These are phyloP conservation scores for Podarcis muralis DNA, from an alignment of 2,113 vertebrate species.

Conservation along the genomic window DNA sequence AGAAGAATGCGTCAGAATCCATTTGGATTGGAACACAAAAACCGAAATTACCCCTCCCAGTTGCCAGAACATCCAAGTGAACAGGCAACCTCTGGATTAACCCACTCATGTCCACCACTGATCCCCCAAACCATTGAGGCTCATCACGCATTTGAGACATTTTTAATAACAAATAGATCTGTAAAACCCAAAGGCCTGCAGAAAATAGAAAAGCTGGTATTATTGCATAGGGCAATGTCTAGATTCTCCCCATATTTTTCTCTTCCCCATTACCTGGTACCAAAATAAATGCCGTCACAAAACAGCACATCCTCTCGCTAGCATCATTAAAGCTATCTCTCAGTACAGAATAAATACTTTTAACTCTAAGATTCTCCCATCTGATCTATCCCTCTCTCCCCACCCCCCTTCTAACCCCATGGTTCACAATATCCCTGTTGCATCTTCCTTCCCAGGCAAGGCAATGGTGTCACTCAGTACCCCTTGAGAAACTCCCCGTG, in stretches of 20 bases:
- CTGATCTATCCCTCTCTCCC: not conserved
- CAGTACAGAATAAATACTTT: conserved; percentile 70
- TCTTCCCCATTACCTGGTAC: conserved; percentile 32
- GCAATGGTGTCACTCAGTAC: not conserved
- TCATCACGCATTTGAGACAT: conserved; percentile 20
- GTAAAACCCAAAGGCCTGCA: not conserved
- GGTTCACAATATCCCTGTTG: not conserved
- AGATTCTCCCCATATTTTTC: not conserved
- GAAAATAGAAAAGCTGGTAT: conserved; percentile 47
- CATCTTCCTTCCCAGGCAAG: not conserved
- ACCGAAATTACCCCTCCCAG: not conserved
- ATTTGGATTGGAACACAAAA: not conserved
- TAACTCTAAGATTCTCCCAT: not conserved
- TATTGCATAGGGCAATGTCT: conserved; percentile 66
- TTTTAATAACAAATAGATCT: conserved; percentile 64
- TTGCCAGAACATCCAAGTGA: not conserved
- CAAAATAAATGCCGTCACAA: conserved; percentile 67
- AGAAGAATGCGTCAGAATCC: not conserved
- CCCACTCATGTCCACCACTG: not conserved
- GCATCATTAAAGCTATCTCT: conserved; percentile 59
- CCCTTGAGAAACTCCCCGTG: not conserved
- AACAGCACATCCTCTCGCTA: conserved; percentile 58
- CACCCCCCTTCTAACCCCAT: not conserved
- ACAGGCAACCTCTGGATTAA: not conserved
- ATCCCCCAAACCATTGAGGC: rapidly evolving